Percentiles rank a stretch among this genome's conserved stretches.
phyloP scores from a whole-genome alignment of 2,113 vertebrate species.

The Jacana jacana region DNA sequence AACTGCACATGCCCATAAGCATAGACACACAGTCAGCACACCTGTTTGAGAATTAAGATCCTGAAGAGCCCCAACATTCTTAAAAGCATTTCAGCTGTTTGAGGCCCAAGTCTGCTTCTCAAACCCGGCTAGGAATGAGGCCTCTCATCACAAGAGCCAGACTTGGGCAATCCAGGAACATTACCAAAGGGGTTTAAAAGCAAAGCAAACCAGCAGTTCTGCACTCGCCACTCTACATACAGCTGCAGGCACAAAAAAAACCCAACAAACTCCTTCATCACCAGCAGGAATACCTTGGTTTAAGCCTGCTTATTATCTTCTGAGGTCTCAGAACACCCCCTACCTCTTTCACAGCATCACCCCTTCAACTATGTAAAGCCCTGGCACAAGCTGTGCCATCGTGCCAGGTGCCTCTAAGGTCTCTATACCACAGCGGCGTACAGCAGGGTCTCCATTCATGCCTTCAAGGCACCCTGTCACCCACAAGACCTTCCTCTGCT shows the following conservation, averaged over 20 bases:
- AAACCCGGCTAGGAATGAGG: neutral
- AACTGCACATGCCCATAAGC: neutral
- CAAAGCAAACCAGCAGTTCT: neutral
- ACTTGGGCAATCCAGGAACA: neutral
- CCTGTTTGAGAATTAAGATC: neutral
- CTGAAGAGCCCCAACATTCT: neutral
- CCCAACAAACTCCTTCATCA: neutral
- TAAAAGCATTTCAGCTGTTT: neutral
- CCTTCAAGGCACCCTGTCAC: neutral
- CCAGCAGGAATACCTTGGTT: neutral
- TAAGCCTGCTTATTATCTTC: neutral
- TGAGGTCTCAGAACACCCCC: neutral
- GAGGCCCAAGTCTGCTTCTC: neutral
- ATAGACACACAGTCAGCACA: neutral
- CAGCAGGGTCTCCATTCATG: neutral
- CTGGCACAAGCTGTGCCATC: fast-evolving
- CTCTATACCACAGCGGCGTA: fast-evolving
- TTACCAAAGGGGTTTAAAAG: neutral
- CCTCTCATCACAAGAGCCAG: neutral
- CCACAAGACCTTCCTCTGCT: neutral
- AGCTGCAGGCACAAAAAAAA: neutral
- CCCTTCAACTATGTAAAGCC: neutral
- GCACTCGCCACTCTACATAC: fast-evolving
- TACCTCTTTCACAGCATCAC: neutral
- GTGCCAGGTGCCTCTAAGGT: fast-evolving